Evolutionary conservation across 2,113 vertebrate genomes (phyloP), one percentile per base, ranked within the genome.

Genomic region (Aptenodytes patagonicus): DNA sequence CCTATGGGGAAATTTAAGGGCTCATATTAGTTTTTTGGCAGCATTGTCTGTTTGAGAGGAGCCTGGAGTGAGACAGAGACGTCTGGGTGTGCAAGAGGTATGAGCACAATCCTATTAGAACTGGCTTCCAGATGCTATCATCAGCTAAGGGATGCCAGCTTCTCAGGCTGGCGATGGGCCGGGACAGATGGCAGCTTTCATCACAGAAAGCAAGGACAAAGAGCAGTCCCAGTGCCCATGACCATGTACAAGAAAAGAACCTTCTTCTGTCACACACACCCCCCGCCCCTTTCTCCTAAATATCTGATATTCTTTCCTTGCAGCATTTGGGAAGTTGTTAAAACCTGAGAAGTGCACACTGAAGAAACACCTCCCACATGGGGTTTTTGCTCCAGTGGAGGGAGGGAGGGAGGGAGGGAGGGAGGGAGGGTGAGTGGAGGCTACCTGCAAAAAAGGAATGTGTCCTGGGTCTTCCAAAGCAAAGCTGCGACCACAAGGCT

Each of bases 11-110:
- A 66, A 90, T 81, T 54, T 68, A 81, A 92, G 25, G 40, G 29
- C 82, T 95, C 25, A 11, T 82, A 38, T 91, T 91, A 79, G 32
- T 24, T 93, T 93, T 96, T 93, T 89, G 93, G 90, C 83, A 95
- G 49, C 29, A 65, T 91, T 82, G 78, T 85, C 61, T 65, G 22
- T 82, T 93, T 89, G 54, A 85, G 60, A 73, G 87, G 75, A 91
- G 90, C 76, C 80, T 83, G 76, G 22, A 61, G 75, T 49, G 65
- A 90, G 87, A 89, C 75, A 54, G 90, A 87, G 78, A 82, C 3
- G 54, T 82, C 93, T 85, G 65, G 18, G 54, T 91, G 80, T 90
- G 62, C 51, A 73, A 89, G 70, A 93, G 51, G 70, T 93, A 95
- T 75, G 91, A 91, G 20, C 28, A 49, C 83, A 82, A 64, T 81